Base-by-base conservation (phyloP, 2,888 invertebrate genomes). In the Limnephilus marmoratus region DNA sequence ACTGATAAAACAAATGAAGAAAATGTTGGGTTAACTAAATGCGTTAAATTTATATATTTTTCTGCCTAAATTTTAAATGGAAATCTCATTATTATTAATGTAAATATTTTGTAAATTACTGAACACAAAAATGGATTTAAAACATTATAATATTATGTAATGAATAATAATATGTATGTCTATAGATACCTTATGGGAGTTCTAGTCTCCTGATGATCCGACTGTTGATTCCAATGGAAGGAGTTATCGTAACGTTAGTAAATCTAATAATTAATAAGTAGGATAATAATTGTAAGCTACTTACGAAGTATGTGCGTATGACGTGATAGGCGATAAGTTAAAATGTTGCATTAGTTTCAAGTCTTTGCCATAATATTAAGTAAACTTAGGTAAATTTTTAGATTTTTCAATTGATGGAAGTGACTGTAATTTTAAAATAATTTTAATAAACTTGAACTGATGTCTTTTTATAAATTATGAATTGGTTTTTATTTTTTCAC, bases 321-420 rank as follows among this genome's bases (percentile, higher is more conserved):
- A 53, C 24, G 86, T 86, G 29, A 49, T 68, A 87, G 31, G 34
- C 29, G 68, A 87, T 87, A 87, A 53, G 29, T 80, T 11, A 37
- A 81, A 80, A 41, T 81, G 88, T 89, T 34, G 68, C 29, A 90
- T 90, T 41, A 81, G 81, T 37, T 86, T 88, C 24, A 91, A 92
- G 87, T 90, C 85, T 92, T 93, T 93, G 93, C 93, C 93, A 92
- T 92, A 92, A 85, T 85, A 90, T 91, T 92, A 92, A 93, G 92
- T 92, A 92, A 91, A 92, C 81, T 81, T 90, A 88, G 81, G 86
- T 81, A 92, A 92, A 91, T 92, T 53, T 92, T 91, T 91, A 93
- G 90, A 90, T 85, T 90, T 90, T 92, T 68, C 85, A 92, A 88
- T 87, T 88, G 86, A 81, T 49, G 88, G 91, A 91, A 86, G 90